Evolutionary conservation across 2,113 vertebrate genomes (phyloP).

Genomic region (Paratilapia polleni): DNA sequence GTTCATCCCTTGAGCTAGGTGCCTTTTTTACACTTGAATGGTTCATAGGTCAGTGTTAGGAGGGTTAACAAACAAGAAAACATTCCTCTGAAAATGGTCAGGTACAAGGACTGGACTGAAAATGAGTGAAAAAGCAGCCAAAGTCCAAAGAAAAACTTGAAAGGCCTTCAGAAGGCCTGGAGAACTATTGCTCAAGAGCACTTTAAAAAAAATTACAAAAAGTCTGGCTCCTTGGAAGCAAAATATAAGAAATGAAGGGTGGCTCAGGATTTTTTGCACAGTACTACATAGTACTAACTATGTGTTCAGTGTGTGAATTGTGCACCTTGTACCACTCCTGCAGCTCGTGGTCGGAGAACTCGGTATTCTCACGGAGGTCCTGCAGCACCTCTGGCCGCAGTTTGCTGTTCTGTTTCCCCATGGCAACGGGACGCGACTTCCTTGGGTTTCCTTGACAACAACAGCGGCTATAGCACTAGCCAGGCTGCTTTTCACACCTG

Average conservation of each 20-base stretch:
- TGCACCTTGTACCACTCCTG: slow-evolving; percentile 97
- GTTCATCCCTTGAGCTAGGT: too few relatives aligned
- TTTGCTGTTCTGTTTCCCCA: slow-evolving; percentile 99
- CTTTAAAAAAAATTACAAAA: background rate
- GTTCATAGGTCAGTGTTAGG: rapidly evolving
- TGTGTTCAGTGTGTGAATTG: background rate
- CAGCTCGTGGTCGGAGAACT: slow-evolving; percentile 97
- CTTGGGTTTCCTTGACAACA: slow-evolving; percentile 56
- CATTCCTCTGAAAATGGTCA: too few relatives aligned
- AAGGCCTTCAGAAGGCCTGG: background rate
- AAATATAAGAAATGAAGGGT: background rate
- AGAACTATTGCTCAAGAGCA: background rate
- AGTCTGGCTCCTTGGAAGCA: background rate
- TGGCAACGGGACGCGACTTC: slow-evolving; percentile 71
- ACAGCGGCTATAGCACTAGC: slow-evolving; percentile 50
- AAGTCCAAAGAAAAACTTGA: too few relatives aligned
- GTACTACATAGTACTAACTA: background rate
- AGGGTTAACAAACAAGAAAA: too few relatives aligned
- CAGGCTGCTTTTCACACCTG: slow-evolving; percentile 76
- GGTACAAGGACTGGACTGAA: too few relatives aligned
- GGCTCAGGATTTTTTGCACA: background rate
- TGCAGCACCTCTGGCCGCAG: slow-evolving; percentile 97
- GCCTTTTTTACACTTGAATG: background rate
- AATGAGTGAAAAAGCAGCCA: too few relatives aligned
- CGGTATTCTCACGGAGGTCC: slow-evolving; percentile 96